phyloP scores from a whole-genome alignment of 64 coral and sea anemone species.

The Orbicella faveolata region DNA sequence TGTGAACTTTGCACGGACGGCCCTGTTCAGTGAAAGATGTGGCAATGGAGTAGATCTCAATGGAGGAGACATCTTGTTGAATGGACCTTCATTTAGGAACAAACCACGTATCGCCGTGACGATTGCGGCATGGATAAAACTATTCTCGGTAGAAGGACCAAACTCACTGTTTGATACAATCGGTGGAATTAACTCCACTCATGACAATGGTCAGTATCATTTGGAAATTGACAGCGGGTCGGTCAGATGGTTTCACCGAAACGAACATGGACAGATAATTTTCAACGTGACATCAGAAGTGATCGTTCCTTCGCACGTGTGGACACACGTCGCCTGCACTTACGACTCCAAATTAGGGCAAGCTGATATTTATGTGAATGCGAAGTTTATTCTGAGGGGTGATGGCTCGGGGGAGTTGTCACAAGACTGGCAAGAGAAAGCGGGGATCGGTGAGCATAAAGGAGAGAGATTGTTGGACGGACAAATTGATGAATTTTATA shows the following conservation, averaged over 20 bases:
- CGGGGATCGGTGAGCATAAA: constrained; percentile 89
- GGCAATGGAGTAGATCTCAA: constrained; percentile 86
- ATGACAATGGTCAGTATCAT: constrained; percentile 82
- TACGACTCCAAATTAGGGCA: constrained; percentile 72
- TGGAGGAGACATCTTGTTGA: constrained; percentile 84
- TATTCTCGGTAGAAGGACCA: constrained; percentile 58
- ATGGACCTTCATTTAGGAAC: constrained; percentile 65
- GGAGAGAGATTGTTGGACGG: constrained; percentile 69
- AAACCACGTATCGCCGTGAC: constrained; percentile 86
- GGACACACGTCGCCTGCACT: constrained; percentile 85
- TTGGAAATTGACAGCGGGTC: constrained; percentile 81
- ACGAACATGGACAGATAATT: constrained; percentile 68
- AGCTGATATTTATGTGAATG: constrained; percentile 89
- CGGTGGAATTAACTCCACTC: constrained; percentile 75
- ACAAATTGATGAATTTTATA: constrained; percentile 90
- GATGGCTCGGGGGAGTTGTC: constrained; percentile 86
- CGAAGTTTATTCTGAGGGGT: constrained; percentile 84
- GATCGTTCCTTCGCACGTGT: constrained; percentile 55
- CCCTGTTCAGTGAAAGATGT: constrained; percentile 89
- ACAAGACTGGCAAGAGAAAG: constrained; percentile 91
- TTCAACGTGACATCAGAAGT: constrained; percentile 86
- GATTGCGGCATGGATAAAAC: constrained; percentile 90
- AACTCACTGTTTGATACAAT: constrained; percentile 94
- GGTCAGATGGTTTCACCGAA: constrained; percentile 88
- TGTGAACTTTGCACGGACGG: constrained; percentile 79